Evolutionary conservation across 2,888 invertebrate species (phyloP), one percentile per base, ranked within the genome.

Genomic region (Thymelicus lineola): DNA sequence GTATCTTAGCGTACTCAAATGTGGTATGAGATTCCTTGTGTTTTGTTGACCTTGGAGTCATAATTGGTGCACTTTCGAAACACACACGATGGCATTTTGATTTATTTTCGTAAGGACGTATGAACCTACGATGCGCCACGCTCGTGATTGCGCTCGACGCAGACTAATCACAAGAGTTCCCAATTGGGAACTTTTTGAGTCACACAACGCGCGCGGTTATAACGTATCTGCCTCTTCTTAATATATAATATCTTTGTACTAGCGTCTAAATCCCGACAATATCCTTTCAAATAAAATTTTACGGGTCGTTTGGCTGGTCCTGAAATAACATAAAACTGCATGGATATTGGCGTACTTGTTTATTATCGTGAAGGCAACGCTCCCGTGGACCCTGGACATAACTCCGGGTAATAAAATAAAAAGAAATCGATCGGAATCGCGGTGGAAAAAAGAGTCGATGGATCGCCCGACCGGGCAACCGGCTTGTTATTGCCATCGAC

Each of bases 331-430:
- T 69, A 38, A 69, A 69, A 69, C 57, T 38, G n/a, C 48, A 42
- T 69, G 69, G 69, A 15, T 69, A 58, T 63, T 58, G 48, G 63
- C n/a, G 63, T 80, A 81, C 84, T 84, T 86, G 85, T 86, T 89
- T 86, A 86, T 85, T 84, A 85, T 82, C 82, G 79, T 78, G 80
- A 79, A 89, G 90, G 87, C 91, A 90, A 85, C 86, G 92, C 90
- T 88, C 91, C 88, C 89, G 87, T 83, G 84, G 48, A 35, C 79
- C 77, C 74, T 76, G 81, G 81, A 83, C 82, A 83, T 83, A 88
- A 91, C 55, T 88, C 86, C 88, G 89, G 80, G 12, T 9, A 84
- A 80, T 75, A 74, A 87, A 88, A 90, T 89, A 87, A 85, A 81
- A 69, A 46, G 14, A 62, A 53, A 55, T 4, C 10, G 7, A 14